Evolutionary conservation across 2,888 invertebrate genomes (phyloP).

Genomic region (Lepidonotus clava): DNA sequence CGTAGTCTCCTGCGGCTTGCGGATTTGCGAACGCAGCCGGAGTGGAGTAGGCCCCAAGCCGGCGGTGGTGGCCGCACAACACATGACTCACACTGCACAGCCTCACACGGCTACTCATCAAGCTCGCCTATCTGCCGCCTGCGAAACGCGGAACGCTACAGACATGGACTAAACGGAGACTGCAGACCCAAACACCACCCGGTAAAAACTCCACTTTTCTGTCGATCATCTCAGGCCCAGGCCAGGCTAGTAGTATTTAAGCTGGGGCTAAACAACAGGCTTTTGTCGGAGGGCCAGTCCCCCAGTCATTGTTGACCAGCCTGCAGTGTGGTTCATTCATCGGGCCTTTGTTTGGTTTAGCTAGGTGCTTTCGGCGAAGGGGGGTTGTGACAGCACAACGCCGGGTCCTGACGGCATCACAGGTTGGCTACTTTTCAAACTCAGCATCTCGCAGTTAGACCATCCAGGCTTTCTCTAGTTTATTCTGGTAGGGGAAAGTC

Average conservation of each 20-base stretch:
- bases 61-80: slow-evolving; percentile 45
- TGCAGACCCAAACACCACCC: background rate
- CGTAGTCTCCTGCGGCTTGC: too few species aligned
- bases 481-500: background rate
- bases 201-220: slow-evolving; percentile 3
- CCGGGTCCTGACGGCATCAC: background rate
- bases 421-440: background rate
- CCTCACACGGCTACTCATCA: background rate
- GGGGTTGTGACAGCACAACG: slow-evolving; percentile 7
- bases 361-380: too few species aligned
- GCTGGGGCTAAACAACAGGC: slow-evolving; percentile 3
- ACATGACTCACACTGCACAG: slow-evolving; percentile 40
- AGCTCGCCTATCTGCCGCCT: too few species aligned
- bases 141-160: background rate
- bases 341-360: slow-evolving; percentile 32
- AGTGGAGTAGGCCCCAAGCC: background rate
- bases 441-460: background rate
- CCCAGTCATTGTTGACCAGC: background rate
- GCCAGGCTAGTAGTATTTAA: background rate
- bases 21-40: slow-evolving; percentile 26
- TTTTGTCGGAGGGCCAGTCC: background rate
- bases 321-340: slow-evolving; percentile 28
- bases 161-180: slow-evolving; percentile 35
- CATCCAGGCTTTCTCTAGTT: background rate
- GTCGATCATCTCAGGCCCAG: background rate